phyloP scores from a whole-genome alignment of 2,797 vertebrate species.

The Enteromius thamalakanensis region DNA sequence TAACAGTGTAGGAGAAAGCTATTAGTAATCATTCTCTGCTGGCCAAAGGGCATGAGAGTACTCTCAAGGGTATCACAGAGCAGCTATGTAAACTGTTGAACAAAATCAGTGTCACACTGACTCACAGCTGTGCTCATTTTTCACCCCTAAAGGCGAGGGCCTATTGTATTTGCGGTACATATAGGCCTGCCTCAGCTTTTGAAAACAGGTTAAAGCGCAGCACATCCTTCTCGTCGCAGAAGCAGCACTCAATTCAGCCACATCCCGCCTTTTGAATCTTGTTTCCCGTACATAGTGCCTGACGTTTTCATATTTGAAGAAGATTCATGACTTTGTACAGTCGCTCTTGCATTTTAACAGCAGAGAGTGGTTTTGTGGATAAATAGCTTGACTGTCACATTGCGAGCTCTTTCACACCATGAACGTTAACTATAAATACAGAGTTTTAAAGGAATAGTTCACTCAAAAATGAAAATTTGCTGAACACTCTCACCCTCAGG shows the following conservation, averaged over 20 bases:
- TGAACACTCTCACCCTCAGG: background rate
- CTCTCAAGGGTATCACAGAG: constrained; percentile 61
- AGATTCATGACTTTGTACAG: constrained; percentile 24
- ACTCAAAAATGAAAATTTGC: background rate
- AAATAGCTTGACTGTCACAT: constrained; percentile 29
- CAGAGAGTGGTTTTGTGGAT: constrained; percentile 4
- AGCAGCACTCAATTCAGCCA: constrained; percentile 34
- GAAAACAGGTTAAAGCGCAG: constrained; percentile 49
- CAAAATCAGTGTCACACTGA: constrained; percentile 60
- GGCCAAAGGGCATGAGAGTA: constrained; percentile 63
- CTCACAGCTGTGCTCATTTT: constrained; percentile 64
- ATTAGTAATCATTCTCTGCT: constrained; percentile 65
- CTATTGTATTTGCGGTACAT: constrained; percentile 45
- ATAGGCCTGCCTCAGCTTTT: constrained; percentile 38
- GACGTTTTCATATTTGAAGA: constrained; percentile 46
- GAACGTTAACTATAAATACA: background rate
- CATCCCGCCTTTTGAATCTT: constrained; percentile 39
- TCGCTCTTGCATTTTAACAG: constrained; percentile 17
- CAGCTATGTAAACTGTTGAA: constrained; percentile 60
- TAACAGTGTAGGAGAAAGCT: constrained; percentile 60
- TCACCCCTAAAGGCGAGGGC: constrained; percentile 52
- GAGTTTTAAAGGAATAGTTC: background rate
- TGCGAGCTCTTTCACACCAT: background rate
- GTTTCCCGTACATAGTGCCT: constrained; percentile 34
- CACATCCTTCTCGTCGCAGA: constrained; percentile 35